Percentiles rank a stretch among this genome's conserved stretches.
phyloP scores from a whole-genome alignment of 2,888 invertebrate genomes.

The Andrena chrysosceles region DNA sequence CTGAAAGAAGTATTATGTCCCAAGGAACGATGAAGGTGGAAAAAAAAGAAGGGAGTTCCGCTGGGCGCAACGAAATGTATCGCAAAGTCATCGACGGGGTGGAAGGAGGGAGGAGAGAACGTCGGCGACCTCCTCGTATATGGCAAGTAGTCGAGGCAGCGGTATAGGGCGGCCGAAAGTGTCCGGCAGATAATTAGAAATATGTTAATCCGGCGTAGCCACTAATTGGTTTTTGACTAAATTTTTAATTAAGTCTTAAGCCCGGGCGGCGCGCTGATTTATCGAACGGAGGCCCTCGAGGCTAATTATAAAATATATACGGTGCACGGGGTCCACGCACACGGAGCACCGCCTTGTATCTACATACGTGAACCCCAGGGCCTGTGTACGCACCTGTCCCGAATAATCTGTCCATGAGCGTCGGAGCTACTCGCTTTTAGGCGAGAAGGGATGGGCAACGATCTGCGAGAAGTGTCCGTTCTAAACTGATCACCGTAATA shows the following conservation, averaged over 20 bases:
- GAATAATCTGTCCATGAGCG: conserved; percentile 61
- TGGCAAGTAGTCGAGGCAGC: conserved; percentile 63
- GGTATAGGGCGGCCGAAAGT: conserved; percentile 69
- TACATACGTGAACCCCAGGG: conserved; percentile 16
- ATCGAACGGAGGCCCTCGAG: conserved; percentile 66
- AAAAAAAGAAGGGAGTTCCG: background rate
- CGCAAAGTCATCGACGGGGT: conserved; percentile 72
- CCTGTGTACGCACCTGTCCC: conserved; percentile 69
- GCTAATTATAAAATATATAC: conserved; percentile 81
- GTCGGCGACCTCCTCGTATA: conserved; percentile 31
- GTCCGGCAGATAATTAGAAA: conserved; percentile 81
- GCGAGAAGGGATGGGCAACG: background rate
- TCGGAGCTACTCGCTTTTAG: conserved; percentile 24
- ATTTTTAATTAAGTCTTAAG: conserved; percentile 81
- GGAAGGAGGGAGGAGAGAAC: too few relatives aligned
- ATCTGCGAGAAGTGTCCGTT: background rate
- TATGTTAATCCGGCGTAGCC: conserved; percentile 81
- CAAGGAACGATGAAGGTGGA: background rate
- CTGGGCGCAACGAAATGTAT: conserved; percentile 52
- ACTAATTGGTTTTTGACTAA: conserved; percentile 83
- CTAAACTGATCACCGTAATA: too few relatives aligned
- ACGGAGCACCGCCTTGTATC: conserved; percentile 8
- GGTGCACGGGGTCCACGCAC: conserved; percentile 35
- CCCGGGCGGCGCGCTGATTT: conserved; percentile 80
- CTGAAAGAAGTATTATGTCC: conserved; percentile 40